Conservation (phyloP, 1,140 invertebrate genomes). For the Drosophila azteca region DNA sequence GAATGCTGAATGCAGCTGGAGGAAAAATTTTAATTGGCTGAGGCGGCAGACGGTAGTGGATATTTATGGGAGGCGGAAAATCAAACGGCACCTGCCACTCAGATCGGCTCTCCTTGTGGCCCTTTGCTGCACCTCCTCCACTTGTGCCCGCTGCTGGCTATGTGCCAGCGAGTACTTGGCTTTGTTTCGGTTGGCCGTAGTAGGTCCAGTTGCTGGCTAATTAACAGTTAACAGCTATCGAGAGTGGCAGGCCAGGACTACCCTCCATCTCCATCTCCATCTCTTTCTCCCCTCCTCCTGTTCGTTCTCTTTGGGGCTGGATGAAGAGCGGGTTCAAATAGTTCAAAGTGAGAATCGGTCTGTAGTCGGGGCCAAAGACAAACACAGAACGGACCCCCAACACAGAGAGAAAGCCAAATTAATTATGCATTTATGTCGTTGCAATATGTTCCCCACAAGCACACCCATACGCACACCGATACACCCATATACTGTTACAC, state of each 20-base stretch:
- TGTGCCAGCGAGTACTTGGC: too few relatives aligned
- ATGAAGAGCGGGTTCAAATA: constrained; percentile 29
- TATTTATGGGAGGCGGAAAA: constrained; percentile 30
- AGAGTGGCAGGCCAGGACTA: neutral
- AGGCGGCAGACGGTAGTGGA: constrained; percentile 6
- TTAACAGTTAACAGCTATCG: constrained; percentile 28
- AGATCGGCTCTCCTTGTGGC: constrained; percentile 6
- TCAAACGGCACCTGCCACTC: constrained; percentile 14
- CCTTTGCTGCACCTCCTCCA: neutral
- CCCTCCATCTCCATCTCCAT: neutral
- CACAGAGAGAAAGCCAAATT: constrained; percentile 71
- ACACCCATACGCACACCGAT: constrained; percentile 16
- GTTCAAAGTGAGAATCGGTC: constrained; percentile 47
- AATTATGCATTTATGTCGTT: constrained; percentile 81
- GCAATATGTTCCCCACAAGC: constrained; percentile 66
- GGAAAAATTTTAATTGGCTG: constrained; percentile 41
- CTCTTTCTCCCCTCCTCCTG: too few relatives aligned
- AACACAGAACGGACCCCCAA: constrained; percentile 27
- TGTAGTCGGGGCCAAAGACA: constrained; percentile 35
- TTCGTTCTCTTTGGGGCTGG: neutral
- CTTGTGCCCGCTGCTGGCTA: too few relatives aligned
- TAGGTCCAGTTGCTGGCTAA: neutral
- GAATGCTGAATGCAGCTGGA: neutral
- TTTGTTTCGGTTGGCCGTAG: too few relatives aligned
- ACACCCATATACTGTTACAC: constrained; percentile 7